phyloP scores from a whole-genome alignment of 2,888 invertebrate genomes.

The Phengaris arion region DNA sequence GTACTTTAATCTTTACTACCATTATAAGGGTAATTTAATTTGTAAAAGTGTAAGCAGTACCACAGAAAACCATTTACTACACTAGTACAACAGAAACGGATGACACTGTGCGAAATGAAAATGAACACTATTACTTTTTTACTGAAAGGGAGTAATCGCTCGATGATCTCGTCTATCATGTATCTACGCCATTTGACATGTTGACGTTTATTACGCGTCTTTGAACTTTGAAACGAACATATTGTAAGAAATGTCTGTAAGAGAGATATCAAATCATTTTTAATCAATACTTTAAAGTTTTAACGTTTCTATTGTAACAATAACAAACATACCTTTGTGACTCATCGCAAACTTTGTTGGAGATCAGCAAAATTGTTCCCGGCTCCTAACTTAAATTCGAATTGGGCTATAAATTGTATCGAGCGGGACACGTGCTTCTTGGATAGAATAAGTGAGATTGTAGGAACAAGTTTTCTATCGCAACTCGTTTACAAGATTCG shows the following conservation, averaged over 20 bases:
- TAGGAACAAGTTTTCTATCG: constrained; percentile 28
- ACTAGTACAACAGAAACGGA: neutral
- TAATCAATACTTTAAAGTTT: constrained; percentile 16
- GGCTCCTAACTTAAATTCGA: constrained; percentile 50
- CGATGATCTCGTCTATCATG: neutral
- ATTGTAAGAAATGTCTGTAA: neutral
- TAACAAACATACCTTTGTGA: constrained; percentile 38
- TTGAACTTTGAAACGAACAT: neutral
- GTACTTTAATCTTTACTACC: neutral
- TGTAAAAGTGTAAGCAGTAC: neutral
- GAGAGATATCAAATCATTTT: neutral
- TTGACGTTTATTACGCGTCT: no score
- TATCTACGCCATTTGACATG: no score
- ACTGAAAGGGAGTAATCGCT: neutral
- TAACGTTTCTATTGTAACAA: constrained; percentile 26
- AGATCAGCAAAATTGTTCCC: constrained; percentile 48
- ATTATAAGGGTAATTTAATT: neutral
- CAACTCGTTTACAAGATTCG: constrained; percentile 25
- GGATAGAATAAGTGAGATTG: constrained; percentile 30
- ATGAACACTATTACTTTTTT: neutral
- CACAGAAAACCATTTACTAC: neutral
- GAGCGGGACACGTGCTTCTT: constrained; percentile 39
- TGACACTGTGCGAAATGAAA: neutral
- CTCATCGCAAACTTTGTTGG: constrained; percentile 45
- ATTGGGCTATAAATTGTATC: constrained; percentile 52